phyloP scores from a whole-genome alignment of 2,797 vertebrate genomes.

The Cossypha niveicapilla region DNA sequence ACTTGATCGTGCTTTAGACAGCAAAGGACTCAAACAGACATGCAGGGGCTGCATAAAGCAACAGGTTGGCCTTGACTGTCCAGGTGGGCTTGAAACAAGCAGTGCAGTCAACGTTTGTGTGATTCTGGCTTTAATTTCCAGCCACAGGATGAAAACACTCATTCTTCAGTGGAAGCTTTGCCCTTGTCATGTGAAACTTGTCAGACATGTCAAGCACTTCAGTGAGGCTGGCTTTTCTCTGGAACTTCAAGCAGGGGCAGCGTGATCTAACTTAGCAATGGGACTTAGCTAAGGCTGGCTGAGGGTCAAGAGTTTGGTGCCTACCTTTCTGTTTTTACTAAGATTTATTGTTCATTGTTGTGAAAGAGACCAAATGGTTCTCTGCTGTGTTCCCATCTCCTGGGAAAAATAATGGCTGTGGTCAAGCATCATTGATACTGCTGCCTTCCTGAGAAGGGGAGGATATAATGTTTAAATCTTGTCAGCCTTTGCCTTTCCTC shows the following conservation, averaged over 20 bases:
- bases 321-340: background rate
- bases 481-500: background rate
- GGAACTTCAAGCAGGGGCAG: background rate
- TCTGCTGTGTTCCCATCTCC: background rate
- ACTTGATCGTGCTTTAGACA: background rate
- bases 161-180: background rate
- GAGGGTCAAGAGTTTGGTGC: background rate
- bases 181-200: background rate
- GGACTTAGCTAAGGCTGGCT: background rate
- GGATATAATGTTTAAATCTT: background rate
- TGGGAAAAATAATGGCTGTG: background rate
- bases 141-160: background rate
- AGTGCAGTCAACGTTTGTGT: accelerated
- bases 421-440: background rate
- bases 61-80: background rate
- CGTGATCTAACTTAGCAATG: background rate
- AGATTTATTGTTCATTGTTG: slow-evolving; percentile 9
- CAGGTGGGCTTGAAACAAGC: background rate
- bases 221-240: background rate
- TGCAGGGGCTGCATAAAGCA: background rate
- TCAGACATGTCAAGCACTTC: background rate
- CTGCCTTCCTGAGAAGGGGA: slow-evolving; percentile 4
- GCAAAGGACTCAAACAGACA: background rate
- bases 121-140: background rate
- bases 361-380: background rate